Percentiles rank a stretch among this genome's conserved stretches.
These are phyloP conservation scores for Melanotaenia parkinsoni DNA, from an alignment of 2,797 vertebrate genomes.

Conservation along the genomic window DNA sequence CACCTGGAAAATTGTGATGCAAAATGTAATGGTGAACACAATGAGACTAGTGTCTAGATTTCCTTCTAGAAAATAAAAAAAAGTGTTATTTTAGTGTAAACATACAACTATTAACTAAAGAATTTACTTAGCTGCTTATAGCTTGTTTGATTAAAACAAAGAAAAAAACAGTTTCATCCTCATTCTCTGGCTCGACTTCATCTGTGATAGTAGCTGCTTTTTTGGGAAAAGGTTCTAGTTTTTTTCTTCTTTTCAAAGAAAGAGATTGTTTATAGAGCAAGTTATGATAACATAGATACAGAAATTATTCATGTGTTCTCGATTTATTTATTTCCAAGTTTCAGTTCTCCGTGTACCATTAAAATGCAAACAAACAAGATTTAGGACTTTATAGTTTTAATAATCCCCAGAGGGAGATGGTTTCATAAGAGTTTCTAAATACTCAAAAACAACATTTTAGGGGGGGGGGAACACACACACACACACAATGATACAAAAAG, in stretches of 20 bases:
- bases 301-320: conserved; percentile 29
- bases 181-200: not conserved
- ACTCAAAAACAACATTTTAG: not conserved
- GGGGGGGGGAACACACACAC: too few relatives aligned
- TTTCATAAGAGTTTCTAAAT: not conserved
- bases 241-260: conserved; percentile 1
- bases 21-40: conserved; percentile 2
- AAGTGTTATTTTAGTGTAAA: not conserved
- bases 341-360: conserved; percentile 8
- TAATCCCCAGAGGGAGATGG: conserved; percentile 19
- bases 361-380: conserved; percentile 28
- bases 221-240: not conserved
- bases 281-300: conserved; percentile 23
- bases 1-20: not conserved
- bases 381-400: not conserved
- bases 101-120: not conserved
- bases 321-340: conserved; percentile 16
- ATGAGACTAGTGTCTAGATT: not conserved
- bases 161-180: not conserved
- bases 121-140: not conserved
- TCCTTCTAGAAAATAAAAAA: not conserved
- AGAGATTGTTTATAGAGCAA: conserved; percentile 17
- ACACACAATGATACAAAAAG: too few relatives aligned
- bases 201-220: not conserved
- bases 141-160: not conserved